A percentile compares a stretch with the other conserved stretches of the same genome.
These are phyloP conservation scores for Mus musculus DNA, from an alignment of 2,113 vertebrate genomes.

Conservation along the genomic window GRCm39 chrX:157447001-157447500, in stretches of 20 bases:
- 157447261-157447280: neutral
- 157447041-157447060: neutral
- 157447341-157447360: neutral
- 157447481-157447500: neutral
- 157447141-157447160: neutral
- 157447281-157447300: neutral
- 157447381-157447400: neutral
- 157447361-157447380: neutral
- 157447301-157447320: neutral
- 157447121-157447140: neutral
- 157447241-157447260: neutral
- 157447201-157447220: neutral
- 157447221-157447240: neutral
- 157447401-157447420: neutral
- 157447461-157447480: neutral
- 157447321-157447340: neutral
- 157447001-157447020: neutral
- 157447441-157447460: neutral
- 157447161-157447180: neutral
- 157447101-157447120: neutral
- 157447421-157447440: neutral
- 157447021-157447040: neutral
- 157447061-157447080: neutral
- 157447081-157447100: neutral
- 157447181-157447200: neutral